Percentiles rank a stretch among this genome's conserved stretches.
These are phyloP conservation scores for Vanessa tameamea DNA, from an alignment of 1,140 invertebrate genomes.

Conservation along the genomic window DNA sequence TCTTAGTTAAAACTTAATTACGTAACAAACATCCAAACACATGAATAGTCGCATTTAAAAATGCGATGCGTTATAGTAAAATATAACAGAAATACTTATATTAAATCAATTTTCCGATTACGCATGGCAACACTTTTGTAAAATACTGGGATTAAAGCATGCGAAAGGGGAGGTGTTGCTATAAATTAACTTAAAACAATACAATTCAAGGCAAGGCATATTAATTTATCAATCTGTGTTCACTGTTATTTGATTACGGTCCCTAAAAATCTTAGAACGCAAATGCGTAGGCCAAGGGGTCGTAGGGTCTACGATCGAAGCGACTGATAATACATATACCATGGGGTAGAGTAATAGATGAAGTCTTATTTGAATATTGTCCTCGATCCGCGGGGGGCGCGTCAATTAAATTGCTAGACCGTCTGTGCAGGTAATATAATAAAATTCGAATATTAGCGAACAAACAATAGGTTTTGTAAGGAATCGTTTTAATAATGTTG, in stretches of 20 bases:
- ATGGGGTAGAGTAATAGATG: slow-evolving; percentile 73
- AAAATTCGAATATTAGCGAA: slow-evolving; percentile 31
- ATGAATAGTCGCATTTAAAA: no score
- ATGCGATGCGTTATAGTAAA: no score
- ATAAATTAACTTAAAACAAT: slow-evolving; percentile 17
- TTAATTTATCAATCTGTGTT: slow-evolving; percentile 34
- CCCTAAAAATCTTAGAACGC: slow-evolving; percentile 50
- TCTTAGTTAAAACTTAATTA: no score
- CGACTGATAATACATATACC: slow-evolving; percentile 74
- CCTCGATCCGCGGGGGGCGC: slow-evolving; percentile 70
- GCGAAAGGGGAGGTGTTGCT: not conserved
- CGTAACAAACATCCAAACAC: no score
- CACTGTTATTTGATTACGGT: slow-evolving; percentile 33
- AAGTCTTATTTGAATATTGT: slow-evolving; percentile 80
- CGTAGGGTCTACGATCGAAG: slow-evolving; percentile 65
- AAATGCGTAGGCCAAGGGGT: slow-evolving; percentile 36
- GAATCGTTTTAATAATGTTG: slow-evolving; percentile 23
- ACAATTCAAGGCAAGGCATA: not conserved
- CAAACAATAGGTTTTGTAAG: slow-evolving; percentile 39
- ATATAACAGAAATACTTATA: not conserved
- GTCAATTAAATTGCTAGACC: slow-evolving; percentile 73
- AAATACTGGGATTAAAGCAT: not conserved
- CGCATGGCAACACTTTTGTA: not conserved
- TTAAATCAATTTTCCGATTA: not conserved
- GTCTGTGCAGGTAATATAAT: slow-evolving; percentile 60